phyloP scores from a whole-genome alignment of 2,888 invertebrate species.

The Baccha elongata region DNA sequence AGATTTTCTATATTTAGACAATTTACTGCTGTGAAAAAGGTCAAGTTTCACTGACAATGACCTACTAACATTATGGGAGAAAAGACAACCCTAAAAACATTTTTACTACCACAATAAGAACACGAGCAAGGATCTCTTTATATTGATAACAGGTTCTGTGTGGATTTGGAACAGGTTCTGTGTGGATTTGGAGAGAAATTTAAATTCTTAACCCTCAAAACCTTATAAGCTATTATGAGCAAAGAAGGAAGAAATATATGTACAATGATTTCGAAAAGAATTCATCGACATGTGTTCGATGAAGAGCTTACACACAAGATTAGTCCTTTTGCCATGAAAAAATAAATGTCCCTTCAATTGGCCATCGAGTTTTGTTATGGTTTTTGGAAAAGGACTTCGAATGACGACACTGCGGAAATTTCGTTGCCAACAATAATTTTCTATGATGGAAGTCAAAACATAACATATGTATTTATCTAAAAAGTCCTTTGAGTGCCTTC shows the following conservation, averaged over 20 bases:
- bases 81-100: conserved; percentile 19
- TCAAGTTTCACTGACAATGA: conserved; percentile 47
- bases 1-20: background rate
- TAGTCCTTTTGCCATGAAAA: conserved; percentile 35
- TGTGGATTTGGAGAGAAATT: background rate
- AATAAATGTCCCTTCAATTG: conserved; percentile 35
- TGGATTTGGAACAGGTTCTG: background rate
- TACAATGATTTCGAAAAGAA: background rate
- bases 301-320: conserved; percentile 15
- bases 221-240: conserved; percentile 5
- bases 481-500: background rate
- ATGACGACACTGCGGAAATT: conserved; percentile 46
- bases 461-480: conserved; percentile 1
- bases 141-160: background rate
- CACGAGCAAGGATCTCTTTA: conserved; percentile 9
- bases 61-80: conserved; percentile 9
- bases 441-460: conserved; percentile 10
- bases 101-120: conserved; percentile 11
- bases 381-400: conserved; percentile 6
- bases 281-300: conserved; percentile 21
- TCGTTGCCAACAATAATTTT: conserved; percentile 8
- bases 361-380: conserved; percentile 23
- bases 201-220: conserved; percentile 1
- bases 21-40: conserved; percentile 33
- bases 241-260: too few relatives aligned